These are phyloP conservation scores for Theonella swinhoei DNA, from an alignment of 37 sponge, comb jelly and placozoan genomes.

Conservation along the genomic window DNA sequence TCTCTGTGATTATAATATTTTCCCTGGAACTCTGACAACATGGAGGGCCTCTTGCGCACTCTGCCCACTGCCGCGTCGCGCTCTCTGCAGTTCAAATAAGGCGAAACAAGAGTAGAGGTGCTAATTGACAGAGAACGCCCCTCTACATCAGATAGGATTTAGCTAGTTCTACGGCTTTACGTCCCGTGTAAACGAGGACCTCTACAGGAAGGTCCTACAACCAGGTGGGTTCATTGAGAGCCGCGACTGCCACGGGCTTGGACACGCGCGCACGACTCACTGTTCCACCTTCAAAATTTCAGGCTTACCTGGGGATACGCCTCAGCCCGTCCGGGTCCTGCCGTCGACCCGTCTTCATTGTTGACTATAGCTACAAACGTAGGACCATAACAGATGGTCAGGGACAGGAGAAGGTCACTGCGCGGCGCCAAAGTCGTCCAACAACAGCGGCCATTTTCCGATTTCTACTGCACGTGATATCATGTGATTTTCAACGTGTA, in stretches of 20 bases:
- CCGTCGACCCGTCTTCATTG: conserved; percentile 44
- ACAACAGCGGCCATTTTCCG: conserved; percentile 29
- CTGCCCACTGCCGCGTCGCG: conserved; percentile 16
- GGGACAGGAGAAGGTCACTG: background rate
- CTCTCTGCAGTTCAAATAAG: background rate
- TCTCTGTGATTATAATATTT: conserved; percentile 59
- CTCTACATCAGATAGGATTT: no score
- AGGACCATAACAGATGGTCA: background rate
- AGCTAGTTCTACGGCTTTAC: no score
- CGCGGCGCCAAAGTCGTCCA: conserved; percentile 1
- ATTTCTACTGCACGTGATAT: conserved; percentile 8
- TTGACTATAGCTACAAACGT: no score
- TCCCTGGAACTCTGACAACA: conserved; percentile 73
- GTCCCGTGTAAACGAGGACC: no score
- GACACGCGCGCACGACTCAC: background rate
- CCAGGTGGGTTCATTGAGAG: no score
- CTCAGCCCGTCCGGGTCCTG: conserved; percentile 15
- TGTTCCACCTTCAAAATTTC: background rate
- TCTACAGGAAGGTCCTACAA: no score
- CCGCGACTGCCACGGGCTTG: no score
- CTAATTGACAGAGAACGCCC: background rate
- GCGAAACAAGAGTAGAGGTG: background rate
- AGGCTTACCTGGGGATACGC: conserved; percentile 26
- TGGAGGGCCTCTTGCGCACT: conserved; percentile 58
- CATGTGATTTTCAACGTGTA: no score